A percentile compares a stretch with the other conserved stretches of the same genome.
phyloP scores from a whole-genome alignment of 2,888 invertebrate species.

The Carterocephalus palaemon region DNA sequence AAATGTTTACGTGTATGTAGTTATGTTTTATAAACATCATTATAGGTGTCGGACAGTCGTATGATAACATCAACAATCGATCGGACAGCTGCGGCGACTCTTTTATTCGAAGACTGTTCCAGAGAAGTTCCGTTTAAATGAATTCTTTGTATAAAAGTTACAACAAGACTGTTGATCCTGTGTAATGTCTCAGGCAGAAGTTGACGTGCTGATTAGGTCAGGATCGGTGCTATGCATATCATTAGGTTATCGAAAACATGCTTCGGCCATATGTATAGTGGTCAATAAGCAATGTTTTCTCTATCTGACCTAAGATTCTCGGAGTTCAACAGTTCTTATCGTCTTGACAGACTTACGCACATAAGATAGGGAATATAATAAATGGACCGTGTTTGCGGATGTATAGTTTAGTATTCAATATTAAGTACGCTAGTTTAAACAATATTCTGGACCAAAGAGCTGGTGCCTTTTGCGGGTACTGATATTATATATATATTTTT shows the following conservation, averaged over 20 bases:
- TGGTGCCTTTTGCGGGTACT: not conserved
- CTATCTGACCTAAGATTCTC: conserved; percentile 60
- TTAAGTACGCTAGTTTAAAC: conserved; percentile 42
- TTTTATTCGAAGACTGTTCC: conserved; percentile 34
- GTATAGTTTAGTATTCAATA: conserved; percentile 57
- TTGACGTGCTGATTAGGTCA: conserved; percentile 48
- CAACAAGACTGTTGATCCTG: conserved; percentile 30
- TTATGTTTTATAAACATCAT: conserved; percentile 62
- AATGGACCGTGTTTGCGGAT: conserved; percentile 69
- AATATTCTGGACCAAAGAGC: conserved; percentile 22
- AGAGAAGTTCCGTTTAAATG: conserved; percentile 18
- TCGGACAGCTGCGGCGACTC: conserved; percentile 37
- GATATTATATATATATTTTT: conserved; percentile 9
- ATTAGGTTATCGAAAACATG: conserved; percentile 67
- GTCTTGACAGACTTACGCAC: conserved; percentile 58
- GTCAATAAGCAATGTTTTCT: conserved; percentile 65
- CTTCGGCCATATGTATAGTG: conserved; percentile 56
- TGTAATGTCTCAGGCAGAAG: conserved; percentile 42
- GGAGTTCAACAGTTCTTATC: conserved; percentile 61
- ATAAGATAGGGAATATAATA: conserved; percentile 72
- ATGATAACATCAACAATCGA: conserved; percentile 54
- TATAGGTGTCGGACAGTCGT: conserved; percentile 49
- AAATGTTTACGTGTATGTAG: conserved; percentile 44
- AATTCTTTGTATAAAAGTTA: not conserved
- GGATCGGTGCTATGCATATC: conserved; percentile 46